phyloP scores from a whole-genome alignment of 1,140 invertebrate species.

The Cherax destructor region DNA sequence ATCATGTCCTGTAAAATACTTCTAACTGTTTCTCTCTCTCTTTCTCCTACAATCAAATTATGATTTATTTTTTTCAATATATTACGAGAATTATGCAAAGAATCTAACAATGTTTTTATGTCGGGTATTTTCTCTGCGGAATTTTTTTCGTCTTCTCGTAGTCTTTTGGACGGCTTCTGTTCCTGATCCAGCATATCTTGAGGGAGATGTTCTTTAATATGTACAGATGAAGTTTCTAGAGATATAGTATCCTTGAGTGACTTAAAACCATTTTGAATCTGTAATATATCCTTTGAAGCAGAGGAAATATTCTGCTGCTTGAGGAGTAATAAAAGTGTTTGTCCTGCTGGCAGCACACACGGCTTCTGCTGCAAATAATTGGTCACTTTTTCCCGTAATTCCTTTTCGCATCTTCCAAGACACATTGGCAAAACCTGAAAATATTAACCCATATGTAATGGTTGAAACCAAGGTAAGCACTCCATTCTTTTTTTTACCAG shows the following conservation, averaged over 20 bases:
- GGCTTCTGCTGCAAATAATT: constrained; percentile 11
- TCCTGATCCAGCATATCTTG: background rate
- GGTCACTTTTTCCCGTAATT: background rate
- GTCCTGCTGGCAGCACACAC: background rate
- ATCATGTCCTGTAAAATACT: constrained; percentile 1
- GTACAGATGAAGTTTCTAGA: background rate
- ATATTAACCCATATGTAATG: background rate
- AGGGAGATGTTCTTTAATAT: background rate
- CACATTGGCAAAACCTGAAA: constrained; percentile 20
- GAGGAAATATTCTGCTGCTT: background rate
- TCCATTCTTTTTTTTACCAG: no score
- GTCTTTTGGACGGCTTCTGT: background rate
- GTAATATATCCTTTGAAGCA: background rate
- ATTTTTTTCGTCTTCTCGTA: background rate
- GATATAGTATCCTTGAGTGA: background rate
- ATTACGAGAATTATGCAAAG: background rate
- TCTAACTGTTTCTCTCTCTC: background rate
- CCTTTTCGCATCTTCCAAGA: constrained; percentile 5
- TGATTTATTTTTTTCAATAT: constrained; percentile 8
- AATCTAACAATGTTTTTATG: background rate
- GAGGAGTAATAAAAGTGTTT: background rate
- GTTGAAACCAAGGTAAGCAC: background rate
- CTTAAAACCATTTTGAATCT: background rate
- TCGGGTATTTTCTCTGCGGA: background rate
- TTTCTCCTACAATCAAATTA: background rate